phyloP scores from a whole-genome alignment of 2,113 vertebrate species.

The Lota lota region DNA sequence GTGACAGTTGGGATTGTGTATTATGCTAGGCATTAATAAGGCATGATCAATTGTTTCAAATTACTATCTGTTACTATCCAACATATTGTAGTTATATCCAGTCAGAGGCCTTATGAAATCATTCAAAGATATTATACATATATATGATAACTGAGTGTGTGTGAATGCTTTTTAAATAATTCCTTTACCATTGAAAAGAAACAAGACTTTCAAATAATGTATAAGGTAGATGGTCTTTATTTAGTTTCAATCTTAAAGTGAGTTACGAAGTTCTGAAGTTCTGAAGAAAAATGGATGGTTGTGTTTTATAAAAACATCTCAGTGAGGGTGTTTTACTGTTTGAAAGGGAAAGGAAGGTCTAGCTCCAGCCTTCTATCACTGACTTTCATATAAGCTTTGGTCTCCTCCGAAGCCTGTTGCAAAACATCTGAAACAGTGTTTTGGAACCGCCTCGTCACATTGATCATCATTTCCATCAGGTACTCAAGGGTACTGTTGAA shows the following conservation, averaged over 20 bases:
- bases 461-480: slow-evolving; percentile 27
- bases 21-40: no score
- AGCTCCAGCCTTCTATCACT: slow-evolving; percentile 75
- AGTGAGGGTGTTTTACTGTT: slow-evolving; percentile 57
- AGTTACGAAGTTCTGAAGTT: not conserved
- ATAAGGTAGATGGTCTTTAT: slow-evolving; percentile 47
- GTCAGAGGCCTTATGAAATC: no score
- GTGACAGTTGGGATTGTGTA: no score
- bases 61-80: no score
- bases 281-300: slow-evolving; percentile 41
- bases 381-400: slow-evolving; percentile 62
- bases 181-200: not conserved
- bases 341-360: slow-evolving; percentile 71
- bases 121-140: no score
- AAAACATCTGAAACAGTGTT: slow-evolving; percentile 63
- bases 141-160: no score
- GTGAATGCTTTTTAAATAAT: not conserved
- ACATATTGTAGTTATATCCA: no score
- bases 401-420: slow-evolving; percentile 54
- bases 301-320: slow-evolving; percentile 48
- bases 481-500: slow-evolving; percentile 6
- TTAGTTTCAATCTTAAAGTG: slow-evolving; percentile 7
- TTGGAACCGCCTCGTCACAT: slow-evolving; percentile 57
- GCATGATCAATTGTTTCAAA: no score
- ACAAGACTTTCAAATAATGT: slow-evolving; percentile 7